Percentiles rank a stretch among this genome's conserved stretches.
phyloP scores from a whole-genome alignment of 2,113 vertebrate genomes.

The Ageneiosus marmoratus region DNA sequence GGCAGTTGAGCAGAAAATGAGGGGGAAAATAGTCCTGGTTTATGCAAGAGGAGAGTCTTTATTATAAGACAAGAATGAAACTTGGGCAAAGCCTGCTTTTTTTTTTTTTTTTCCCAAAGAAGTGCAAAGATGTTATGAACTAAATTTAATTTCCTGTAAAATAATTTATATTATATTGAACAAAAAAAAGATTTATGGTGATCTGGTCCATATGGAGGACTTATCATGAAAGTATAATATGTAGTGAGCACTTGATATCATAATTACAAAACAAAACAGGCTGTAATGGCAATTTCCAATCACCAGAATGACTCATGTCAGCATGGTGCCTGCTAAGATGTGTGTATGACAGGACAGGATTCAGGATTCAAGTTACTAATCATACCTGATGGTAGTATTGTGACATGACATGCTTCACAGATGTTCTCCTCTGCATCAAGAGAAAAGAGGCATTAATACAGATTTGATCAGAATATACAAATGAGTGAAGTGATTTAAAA shows the following conservation, averaged over 20 bases:
- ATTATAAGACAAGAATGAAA: not conserved
- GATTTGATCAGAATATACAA: not conserved
- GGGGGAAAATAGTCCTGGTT: not conserved
- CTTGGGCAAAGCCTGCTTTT: not conserved
- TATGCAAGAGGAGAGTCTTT: not conserved
- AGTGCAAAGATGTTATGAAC: not conserved
- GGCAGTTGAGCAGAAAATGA: not conserved
- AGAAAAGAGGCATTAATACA: constrained; percentile 4
- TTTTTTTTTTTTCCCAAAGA: too few relatives aligned
- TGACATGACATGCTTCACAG: constrained; percentile 89
- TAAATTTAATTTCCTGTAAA: not conserved
- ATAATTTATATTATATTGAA: too few relatives aligned
- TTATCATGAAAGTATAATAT: not conserved
- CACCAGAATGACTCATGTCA: not conserved
- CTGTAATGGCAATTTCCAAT: not conserved
- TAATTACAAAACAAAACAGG: not conserved
- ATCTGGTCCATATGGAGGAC: not conserved
- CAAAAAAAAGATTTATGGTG: not conserved
- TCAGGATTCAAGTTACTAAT: not conserved
- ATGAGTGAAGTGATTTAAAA: not conserved
- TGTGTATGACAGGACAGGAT: not conserved
- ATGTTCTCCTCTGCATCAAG: constrained; percentile 88
- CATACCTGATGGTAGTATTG: constrained; percentile 90
- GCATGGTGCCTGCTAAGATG: not conserved
- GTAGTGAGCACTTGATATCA: not conserved